Conservation (phyloP, 2,888 invertebrate species). For the Omphaloscelis lunosa region DNA sequence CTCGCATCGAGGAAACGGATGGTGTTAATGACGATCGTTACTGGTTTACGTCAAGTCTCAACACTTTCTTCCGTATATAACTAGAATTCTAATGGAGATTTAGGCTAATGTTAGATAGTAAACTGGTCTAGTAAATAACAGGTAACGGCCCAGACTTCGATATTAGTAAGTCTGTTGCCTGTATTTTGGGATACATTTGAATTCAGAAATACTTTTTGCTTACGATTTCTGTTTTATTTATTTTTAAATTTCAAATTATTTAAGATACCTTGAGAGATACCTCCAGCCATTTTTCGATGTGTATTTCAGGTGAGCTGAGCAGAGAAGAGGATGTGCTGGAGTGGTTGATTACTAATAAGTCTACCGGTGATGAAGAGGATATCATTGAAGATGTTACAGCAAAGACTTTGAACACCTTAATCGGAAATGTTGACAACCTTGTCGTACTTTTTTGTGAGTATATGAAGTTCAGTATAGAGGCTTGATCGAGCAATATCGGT, state of each 20-base stretch:
- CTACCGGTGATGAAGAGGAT: conserved; percentile 98
- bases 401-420: conserved; percentile 96
- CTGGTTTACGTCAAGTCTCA: conserved; percentile 67
- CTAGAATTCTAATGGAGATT: conserved; percentile 58
- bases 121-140: conserved; percentile 55
- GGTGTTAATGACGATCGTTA: conserved; percentile 67
- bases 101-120: conserved; percentile 52
- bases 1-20: conserved; percentile 75
- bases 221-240: conserved; percentile 47
- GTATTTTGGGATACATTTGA: conserved; percentile 25
- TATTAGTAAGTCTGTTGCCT: conserved; percentile 26
- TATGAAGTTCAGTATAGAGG: conserved; percentile 2
- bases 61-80: conserved; percentile 63
- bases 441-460: conserved; percentile 97
- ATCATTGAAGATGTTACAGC: conserved; percentile 98
- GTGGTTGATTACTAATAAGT: conserved; percentile 98
- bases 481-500: no score
- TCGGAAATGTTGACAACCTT: conserved; percentile 97
- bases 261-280: conserved; percentile 6
- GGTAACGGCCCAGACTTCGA: conserved; percentile 42
- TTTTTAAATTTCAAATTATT: conserved; percentile 29
- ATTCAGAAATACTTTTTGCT: conserved; percentile 43
- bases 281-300: conserved; percentile 8
- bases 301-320: conserved; percentile 93
- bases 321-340: conserved; percentile 97